Percentiles rank a stretch among this genome's conserved stretches.
Evolutionary conservation across 2,113 vertebrate genomes (phyloP).

Genomic region (Trichomycterus rosablanca): DNA sequence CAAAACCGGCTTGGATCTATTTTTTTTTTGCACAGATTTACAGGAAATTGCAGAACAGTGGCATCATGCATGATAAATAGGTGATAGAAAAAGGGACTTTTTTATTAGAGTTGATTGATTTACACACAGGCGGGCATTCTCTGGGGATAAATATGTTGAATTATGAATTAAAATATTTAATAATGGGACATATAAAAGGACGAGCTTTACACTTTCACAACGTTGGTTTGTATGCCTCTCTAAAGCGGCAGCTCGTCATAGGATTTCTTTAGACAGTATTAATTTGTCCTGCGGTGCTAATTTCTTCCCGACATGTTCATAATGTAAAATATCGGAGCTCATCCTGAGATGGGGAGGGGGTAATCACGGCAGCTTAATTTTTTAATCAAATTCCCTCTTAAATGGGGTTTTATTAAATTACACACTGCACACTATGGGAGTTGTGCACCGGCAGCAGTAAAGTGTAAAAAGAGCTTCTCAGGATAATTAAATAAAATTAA

Average conservation of each 20-base stretch:
- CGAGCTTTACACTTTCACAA: slow-evolving; percentile 40
- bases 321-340: slow-evolving; percentile 71
- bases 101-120: slow-evolving; percentile 45
- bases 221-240: slow-evolving; percentile 27
- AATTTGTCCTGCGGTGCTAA: slow-evolving; percentile 74
- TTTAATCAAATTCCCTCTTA: slow-evolving; percentile 75
- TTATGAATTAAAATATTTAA: slow-evolving; percentile 48
- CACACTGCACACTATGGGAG: slow-evolving; percentile 71
- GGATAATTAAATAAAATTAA: slow-evolving; percentile 79
- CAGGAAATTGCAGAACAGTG: slow-evolving; percentile 52
- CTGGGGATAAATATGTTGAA: slow-evolving; percentile 50
- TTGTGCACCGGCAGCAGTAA: slow-evolving; percentile 52
- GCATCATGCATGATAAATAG: slow-evolving; percentile 58
- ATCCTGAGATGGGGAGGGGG: slow-evolving; percentile 59
- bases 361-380: slow-evolving; percentile 75
- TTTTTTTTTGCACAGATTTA: neutral
- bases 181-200: neutral
- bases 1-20: slow-evolving; percentile 40
- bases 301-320: slow-evolving; percentile 70
- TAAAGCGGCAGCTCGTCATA: slow-evolving; percentile 43
- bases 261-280: slow-evolving; percentile 60
- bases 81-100: slow-evolving; percentile 40
- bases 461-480: slow-evolving; percentile 58
- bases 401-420: slow-evolving; percentile 81
- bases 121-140: slow-evolving; percentile 48